Evolutionary conservation across 2,888 invertebrate species (phyloP), one percentile per base, ranked within the genome.

Genomic region (Cheilosia impressa): DNA sequence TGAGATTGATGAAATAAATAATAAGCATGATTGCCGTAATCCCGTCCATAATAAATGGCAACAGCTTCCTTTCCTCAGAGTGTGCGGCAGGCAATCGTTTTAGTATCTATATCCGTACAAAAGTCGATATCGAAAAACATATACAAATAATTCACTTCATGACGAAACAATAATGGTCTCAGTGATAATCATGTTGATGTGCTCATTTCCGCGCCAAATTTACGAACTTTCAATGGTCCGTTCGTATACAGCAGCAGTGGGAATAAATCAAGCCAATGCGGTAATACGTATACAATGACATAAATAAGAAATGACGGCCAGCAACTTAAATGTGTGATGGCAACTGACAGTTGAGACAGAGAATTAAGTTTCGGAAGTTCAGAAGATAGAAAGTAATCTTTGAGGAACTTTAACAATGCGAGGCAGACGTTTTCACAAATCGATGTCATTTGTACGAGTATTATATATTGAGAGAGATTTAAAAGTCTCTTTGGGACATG

Each of bases 181-280:
- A 9, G 45, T 62, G 60, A 69, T 69, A 47, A 69, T 77, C 47
- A 6, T 47, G 60, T 17, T 63, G 69, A 78, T 69, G 78, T 69
- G 78, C 9, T 71, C 69, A 78, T 78, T 78, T 78, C 55, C 71
- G 62, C 69, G 62, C 55, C 62, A 62, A 77, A 62, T 55, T 47
- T 68, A 60, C 58, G 47, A 55, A 55, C 53, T 47, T 24, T 47
- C 38, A 55, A 45, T 10, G 24, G 62, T 24, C 17, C 9, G 7
- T 27, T 27, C 27, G 27, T 27, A 15, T 24, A 19, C 41, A 13
- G 27, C 34, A 19, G 55, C 47, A 31, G 31, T 9, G 5, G 19
- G 4, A 41, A 66, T 52, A 66, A 66, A 66, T 66, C 53, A 66
- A 66, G 41, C 53, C 24, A 19, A 75, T 47, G 34, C 62, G 47